Evolutionary conservation across 2,113 vertebrate genomes (phyloP).

Genomic region (Pangasianodon gigas): DNA sequence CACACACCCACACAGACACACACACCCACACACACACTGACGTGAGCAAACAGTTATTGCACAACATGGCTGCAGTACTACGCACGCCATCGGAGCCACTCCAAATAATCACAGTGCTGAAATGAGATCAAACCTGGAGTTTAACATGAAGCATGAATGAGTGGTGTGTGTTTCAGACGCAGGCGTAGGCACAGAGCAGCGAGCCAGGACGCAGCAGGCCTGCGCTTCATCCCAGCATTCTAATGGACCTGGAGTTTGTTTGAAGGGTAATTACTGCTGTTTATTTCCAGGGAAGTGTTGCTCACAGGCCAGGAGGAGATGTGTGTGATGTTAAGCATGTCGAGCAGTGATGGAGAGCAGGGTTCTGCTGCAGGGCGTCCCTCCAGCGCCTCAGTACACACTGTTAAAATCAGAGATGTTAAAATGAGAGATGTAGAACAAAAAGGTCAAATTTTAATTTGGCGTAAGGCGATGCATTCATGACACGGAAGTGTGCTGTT

Average conservation of each 20-base stretch:
- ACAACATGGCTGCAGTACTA: constrained; percentile 19
- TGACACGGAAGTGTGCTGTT: constrained; percentile 63
- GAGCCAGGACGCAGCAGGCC: constrained; percentile 31
- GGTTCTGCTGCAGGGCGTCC: constrained; percentile 7
- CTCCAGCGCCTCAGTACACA: background rate
- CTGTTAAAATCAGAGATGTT: background rate
- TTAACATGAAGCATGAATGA: constrained; percentile 30
- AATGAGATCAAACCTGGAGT: constrained; percentile 9
- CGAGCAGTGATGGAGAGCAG: constrained; percentile 37
- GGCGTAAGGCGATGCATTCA: constrained; percentile 63
- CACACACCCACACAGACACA: background rate
- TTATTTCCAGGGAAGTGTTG: constrained; percentile 49
- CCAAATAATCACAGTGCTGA: constrained; percentile 39
- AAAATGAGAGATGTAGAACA: background rate
- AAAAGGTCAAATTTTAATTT: constrained; percentile 48
- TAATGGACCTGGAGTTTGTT: constrained; percentile 56
- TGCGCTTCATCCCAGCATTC: constrained; percentile 52
- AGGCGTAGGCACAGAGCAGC: constrained; percentile 12
- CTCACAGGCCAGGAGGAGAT: constrained; percentile 39
- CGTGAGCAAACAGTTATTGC: constrained; percentile 21
- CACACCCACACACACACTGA: constrained; percentile 9
- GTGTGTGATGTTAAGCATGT: constrained; percentile 52
- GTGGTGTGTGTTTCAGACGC: constrained; percentile 13
- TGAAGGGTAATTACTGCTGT: constrained; percentile 62
- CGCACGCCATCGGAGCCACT: constrained; percentile 11